A percentile compares a stretch with the other conserved stretches of the same genome.
Conservation (phyloP, 2,888 invertebrate genomes). For the Fragum whitleyi region DNA sequence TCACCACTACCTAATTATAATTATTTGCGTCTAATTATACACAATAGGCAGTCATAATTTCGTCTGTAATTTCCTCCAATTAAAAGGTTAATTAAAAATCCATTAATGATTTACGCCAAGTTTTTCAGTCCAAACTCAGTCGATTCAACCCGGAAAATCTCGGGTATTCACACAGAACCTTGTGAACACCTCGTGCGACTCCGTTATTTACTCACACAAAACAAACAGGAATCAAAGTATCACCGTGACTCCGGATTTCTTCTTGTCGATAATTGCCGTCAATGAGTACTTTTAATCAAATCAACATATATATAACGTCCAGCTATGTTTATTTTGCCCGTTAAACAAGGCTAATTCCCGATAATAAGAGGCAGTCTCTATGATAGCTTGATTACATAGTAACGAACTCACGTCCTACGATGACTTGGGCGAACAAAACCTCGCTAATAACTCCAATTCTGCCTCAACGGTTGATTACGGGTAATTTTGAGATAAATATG, state of each 20-base stretch:
- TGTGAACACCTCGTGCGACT: neutral
- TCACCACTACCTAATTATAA: neutral
- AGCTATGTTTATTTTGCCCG: constrained; percentile 23
- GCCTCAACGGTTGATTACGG: constrained; percentile 69
- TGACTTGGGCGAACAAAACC: constrained; percentile 36
- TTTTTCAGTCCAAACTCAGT: neutral
- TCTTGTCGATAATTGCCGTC: neutral
- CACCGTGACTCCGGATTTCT: neutral
- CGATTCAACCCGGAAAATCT: neutral
- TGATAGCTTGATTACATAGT: constrained; percentile 55
- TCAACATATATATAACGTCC: constrained; percentile 23
- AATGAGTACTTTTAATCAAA: constrained; percentile 23
- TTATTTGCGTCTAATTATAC: constrained; percentile 18
- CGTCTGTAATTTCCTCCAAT: constrained; percentile 26
- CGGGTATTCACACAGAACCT: neutral
- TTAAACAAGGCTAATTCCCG: constrained; percentile 23
- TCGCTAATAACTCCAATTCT: constrained; percentile 66
- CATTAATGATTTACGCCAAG: constrained; percentile 20
- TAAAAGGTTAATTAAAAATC: constrained; percentile 31
- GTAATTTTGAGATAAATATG: constrained; percentile 78
- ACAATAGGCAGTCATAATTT: constrained; percentile 30
- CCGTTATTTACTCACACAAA: constrained; percentile 20
- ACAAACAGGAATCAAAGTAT: constrained; percentile 12
- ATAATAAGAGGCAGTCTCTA: constrained; percentile 24
- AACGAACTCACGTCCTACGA: constrained; percentile 52